These are phyloP conservation scores for Azemiops feae DNA, from an alignment of 2,113 vertebrate species.

Conservation along the genomic window DNA sequence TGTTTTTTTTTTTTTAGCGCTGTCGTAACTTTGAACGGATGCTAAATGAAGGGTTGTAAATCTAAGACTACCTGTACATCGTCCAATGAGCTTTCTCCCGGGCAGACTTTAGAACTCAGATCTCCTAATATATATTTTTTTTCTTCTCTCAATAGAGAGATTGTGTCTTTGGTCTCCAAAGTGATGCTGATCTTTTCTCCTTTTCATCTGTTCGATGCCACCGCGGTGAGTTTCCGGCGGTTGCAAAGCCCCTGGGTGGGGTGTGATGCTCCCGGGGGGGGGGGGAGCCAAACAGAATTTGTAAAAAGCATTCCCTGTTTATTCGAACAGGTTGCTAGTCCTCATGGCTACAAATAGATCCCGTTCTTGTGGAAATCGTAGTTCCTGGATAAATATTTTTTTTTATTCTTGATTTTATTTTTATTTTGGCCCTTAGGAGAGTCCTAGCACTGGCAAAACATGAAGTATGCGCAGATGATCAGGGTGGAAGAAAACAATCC, in stretches of 20 bases:
- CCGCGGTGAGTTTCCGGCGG: slow-evolving; percentile 63
- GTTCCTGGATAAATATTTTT: neutral
- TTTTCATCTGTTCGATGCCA: slow-evolving; percentile 67
- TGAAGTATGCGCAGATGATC: neutral
- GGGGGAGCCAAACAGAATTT: neutral
- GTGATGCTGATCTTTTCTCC: slow-evolving; percentile 67
- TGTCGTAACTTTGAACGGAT: neutral
- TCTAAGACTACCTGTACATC: neutral
- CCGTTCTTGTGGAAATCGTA: neutral
- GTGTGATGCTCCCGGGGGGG: neutral
- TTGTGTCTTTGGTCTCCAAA: slow-evolving; percentile 62
- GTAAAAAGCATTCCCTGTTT: neutral
- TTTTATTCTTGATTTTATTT: neutral
- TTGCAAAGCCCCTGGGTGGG: fast-evolving
- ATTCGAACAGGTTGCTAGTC: neutral
- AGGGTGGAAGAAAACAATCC: neutral
- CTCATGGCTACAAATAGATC: neutral
- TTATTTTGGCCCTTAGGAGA: neutral
- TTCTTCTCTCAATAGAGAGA: slow-evolving; percentile 54
- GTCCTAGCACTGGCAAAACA: neutral
- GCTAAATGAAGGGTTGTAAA: neutral
- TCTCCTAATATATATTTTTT: neutral
- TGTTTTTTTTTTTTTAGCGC: neutral
- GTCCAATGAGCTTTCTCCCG: neutral
- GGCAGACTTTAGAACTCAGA: neutral